Percentiles rank a stretch among this genome's conserved stretches.
phyloP scores from a whole-genome alignment of 2,113 vertebrate genomes.

The Scomber scombrus region DNA sequence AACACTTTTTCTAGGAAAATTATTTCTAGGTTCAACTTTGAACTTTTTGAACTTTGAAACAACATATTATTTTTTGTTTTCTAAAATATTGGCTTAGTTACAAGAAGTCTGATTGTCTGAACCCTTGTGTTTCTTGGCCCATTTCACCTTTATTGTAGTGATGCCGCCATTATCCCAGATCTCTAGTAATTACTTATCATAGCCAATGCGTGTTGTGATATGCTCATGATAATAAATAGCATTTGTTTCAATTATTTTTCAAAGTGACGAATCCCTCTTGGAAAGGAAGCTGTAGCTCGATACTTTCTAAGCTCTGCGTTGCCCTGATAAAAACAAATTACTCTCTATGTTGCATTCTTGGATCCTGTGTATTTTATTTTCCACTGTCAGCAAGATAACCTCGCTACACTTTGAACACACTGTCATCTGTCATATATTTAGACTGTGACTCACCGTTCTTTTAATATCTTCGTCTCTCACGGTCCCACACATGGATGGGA shows the following conservation, averaged over 20 bases:
- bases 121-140: background rate
- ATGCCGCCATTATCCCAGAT: conserved; percentile 4
- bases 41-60: too few species aligned
- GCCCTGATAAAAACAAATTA: conserved; percentile 49
- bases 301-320: conserved; percentile 38
- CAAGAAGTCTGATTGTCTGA: background rate
- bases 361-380: conserved; percentile 60
- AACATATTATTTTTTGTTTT: background rate
- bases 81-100: background rate
- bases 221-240: conserved; percentile 24
- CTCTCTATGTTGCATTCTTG: conserved; percentile 27
- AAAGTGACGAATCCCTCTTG: conserved; percentile 46
- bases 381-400: conserved; percentile 54
- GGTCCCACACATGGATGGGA: conserved; percentile 40
- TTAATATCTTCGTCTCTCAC: conserved; percentile 30
- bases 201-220: conserved; percentile 23
- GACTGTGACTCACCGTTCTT: conserved; percentile 56
- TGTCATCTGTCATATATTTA: conserved; percentile 57
- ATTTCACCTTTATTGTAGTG: background rate
- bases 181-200: conserved; percentile 13
- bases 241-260: conserved; percentile 51
- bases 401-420: conserved; percentile 16
- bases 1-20: too few species aligned
- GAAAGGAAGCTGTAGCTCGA: conserved; percentile 50
- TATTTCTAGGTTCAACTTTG: background rate